Percentiles rank a stretch among this genome's conserved stretches.
These are phyloP conservation scores for Lutjanus erythropterus DNA, from an alignment of 2,113 vertebrate species.

Conservation along the genomic window DNA sequence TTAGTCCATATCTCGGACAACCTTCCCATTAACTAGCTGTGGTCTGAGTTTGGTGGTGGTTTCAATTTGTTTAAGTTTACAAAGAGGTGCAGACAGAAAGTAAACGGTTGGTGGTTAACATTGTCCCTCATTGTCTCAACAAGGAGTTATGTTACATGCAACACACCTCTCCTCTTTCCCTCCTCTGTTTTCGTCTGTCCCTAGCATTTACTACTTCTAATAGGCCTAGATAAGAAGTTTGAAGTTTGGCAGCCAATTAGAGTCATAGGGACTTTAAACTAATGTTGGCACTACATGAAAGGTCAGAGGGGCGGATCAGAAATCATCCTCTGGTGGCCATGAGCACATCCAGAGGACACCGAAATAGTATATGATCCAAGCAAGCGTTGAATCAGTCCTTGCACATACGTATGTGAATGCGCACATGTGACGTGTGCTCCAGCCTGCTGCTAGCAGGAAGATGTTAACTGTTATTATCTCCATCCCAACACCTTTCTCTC, in stretches of 20 bases:
- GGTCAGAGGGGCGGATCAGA: neutral
- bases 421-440: neutral
- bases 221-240: neutral
- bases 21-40: neutral
- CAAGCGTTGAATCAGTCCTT: too few species aligned
- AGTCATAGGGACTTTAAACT: neutral
- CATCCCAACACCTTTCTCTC: constrained; percentile 41
- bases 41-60: neutral
- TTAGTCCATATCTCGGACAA: neutral
- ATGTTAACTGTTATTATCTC: constrained; percentile 45
- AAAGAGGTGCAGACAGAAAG: neutral
- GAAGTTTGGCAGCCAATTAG: neutral
- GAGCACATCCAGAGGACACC: neutral
- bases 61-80: neutral
- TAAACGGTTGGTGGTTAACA: neutral
- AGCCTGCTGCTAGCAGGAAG: neutral
- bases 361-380: neutral
- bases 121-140: neutral
- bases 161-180: neutral
- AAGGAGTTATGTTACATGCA: neutral
- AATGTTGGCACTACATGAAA: neutral
- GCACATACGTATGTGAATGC: neutral
- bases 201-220: neutral
- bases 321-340: neutral
- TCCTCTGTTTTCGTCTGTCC: neutral